Evolutionary conservation across 2,888 invertebrate genomes (phyloP), one percentile per base, ranked within the genome.

Genomic region (Miltochrista miniata): DNA sequence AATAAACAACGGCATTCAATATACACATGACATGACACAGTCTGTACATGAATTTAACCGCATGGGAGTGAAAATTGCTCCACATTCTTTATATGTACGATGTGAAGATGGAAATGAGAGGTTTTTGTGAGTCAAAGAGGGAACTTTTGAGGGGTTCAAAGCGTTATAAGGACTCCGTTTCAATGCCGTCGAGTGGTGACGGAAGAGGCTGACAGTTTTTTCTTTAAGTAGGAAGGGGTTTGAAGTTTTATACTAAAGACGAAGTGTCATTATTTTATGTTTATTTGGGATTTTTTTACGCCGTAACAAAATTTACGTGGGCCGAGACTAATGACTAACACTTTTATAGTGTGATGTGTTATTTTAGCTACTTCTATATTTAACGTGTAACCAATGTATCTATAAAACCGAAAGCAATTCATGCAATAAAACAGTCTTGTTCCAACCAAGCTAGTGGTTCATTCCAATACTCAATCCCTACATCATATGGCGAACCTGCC

Each of bases 31-130:
- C 18, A 36, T 34, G 34, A 18, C 24, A 43, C 29, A 38, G 9
- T 40, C 34, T 39, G 50, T 36, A 24, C 54, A 49, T 49, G 50
- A 49, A 29, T 34, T 12, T 18, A 46, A 14, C 35, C 40, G 31
- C 30, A 34, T 29, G 33, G 38, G 58, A 56, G 54, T 51, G 56
- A 42, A 43, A 64, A 67, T 59, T 50, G 47, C 56, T 54, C 46
- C 48, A 62, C 45, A 62, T 66, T 53, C 56, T 54, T 54, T 54
- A 53, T 55, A 48, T 33, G 45, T 46, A 44, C 48, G 29, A 33
- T 40, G 43, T 61, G 51, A 54, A 54, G 65, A 68, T 65, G 65
- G 61, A 66, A 64, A 66, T 66, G 66, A 66, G 59, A 45, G 59
- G 41, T 53, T 65, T 64, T 61, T 66, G 66, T 54, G 55, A 56